These are phyloP conservation scores for Scaptomyza graminum DNA, from an alignment of 1,140 invertebrate genomes.

Conservation along the genomic window DNA sequence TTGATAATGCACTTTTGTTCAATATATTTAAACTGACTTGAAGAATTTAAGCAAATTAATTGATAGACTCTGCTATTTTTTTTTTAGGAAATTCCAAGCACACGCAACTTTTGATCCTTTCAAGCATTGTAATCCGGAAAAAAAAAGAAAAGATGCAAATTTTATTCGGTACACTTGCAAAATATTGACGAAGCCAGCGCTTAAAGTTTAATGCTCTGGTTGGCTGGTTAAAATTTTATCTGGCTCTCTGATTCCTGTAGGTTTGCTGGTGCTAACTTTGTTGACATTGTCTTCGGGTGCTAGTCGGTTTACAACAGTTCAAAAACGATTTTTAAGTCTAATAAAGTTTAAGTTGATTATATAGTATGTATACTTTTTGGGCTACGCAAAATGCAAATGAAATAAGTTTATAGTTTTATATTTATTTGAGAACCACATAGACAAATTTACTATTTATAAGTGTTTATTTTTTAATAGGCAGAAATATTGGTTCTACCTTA, in stretches of 20 bases:
- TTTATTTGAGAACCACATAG: neutral
- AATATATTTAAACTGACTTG: too few relatives aligned
- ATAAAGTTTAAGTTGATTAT: constrained; percentile 53
- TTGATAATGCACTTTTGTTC: too few relatives aligned
- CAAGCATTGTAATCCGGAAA: neutral
- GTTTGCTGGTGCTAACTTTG: constrained; percentile 37
- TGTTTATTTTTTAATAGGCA: neutral
- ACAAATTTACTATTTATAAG: neutral
- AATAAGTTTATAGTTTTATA: too few relatives aligned
- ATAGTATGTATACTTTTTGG: constrained; percentile 20
- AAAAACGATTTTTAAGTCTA: constrained; percentile 44
- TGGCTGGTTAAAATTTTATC: constrained; percentile 5
- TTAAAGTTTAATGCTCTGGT: constrained; percentile 33
- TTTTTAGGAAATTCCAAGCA: too few relatives aligned
- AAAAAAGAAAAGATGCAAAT: constrained; percentile 28
- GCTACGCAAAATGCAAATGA: constrained; percentile 30
- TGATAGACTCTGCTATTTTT: too few relatives aligned
- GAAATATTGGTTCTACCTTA: too few relatives aligned
- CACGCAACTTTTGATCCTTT: too few relatives aligned
- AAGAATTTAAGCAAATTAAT: too few relatives aligned
- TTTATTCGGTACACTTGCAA: constrained; percentile 59
- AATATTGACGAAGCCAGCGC: constrained; percentile 39
- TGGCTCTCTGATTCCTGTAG: neutral
- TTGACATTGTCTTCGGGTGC: constrained; percentile 34
- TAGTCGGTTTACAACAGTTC: constrained; percentile 37